A percentile compares a stretch with the other conserved stretches of the same genome.
Conservation (phyloP, 2,797 vertebrate genomes). For the Denticeps clupeoides region DNA sequence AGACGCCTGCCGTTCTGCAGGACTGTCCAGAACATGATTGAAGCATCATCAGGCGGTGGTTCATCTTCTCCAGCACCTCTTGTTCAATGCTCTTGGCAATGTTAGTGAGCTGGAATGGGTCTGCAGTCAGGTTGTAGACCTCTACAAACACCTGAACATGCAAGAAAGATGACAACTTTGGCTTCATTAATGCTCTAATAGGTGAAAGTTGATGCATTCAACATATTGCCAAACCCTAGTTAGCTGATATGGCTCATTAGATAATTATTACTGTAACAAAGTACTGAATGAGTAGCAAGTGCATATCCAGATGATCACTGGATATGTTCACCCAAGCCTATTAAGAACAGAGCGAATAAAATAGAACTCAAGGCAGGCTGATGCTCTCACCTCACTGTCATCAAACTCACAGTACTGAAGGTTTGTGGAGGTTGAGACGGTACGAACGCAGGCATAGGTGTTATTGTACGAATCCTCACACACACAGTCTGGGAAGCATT, state of each 20-base stretch:
- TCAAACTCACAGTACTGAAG: conserved; percentile 92
- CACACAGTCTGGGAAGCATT: conserved; percentile 95
- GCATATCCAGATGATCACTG: too few relatives aligned
- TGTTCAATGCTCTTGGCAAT: conserved; percentile 88
- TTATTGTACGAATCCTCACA: conserved; percentile 96
- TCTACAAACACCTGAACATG: conserved; percentile 81
- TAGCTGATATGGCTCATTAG: too few relatives aligned
- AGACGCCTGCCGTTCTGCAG: conserved; percentile 79
- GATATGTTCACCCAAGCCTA: too few relatives aligned
- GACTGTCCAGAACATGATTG: conserved; percentile 83
- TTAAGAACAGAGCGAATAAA: too few relatives aligned
- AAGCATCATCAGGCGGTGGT: conserved; percentile 94
- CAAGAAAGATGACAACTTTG: neutral
- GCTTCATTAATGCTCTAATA: too few relatives aligned
- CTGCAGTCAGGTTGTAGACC: conserved; percentile 89
- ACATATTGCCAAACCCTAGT: too few relatives aligned
- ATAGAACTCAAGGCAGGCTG: too few relatives aligned
- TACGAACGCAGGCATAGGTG: conserved; percentile 90
- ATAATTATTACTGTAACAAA: too few relatives aligned
- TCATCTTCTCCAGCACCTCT: conserved; percentile 95
- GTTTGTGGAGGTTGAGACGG: conserved; percentile 61
- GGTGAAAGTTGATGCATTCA: too few relatives aligned
- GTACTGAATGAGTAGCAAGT: too few relatives aligned
- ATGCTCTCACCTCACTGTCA: too few relatives aligned
- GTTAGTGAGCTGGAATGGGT: conserved; percentile 87